Evolutionary conservation across 2,113 vertebrate genomes (phyloP).

Genomic region (Sylvilagus bachmani): DNA sequence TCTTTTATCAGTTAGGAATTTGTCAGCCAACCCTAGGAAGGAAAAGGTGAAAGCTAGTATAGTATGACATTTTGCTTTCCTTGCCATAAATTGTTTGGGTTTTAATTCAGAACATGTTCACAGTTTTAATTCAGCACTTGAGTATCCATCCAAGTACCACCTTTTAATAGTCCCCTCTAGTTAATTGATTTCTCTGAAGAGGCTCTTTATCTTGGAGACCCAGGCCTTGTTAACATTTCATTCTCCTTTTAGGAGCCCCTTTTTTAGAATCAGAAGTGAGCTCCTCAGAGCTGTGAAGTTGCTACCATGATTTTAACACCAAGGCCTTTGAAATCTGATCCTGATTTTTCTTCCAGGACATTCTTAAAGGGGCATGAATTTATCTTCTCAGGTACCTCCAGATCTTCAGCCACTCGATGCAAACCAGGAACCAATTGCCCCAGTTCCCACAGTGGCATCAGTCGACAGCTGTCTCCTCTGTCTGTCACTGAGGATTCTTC

Average conservation of each 20-base stretch:
- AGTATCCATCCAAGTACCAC: background rate
- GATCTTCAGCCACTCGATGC: slow-evolving; percentile 90
- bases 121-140: background rate
- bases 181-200: background rate
- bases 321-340: slow-evolving; percentile 68
- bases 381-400: slow-evolving; percentile 90
- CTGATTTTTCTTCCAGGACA: slow-evolving; percentile 63
- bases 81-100: background rate
- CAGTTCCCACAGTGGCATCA: slow-evolving; percentile 88
- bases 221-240: background rate
- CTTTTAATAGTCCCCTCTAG: slow-evolving; percentile 15
- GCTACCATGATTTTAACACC: slow-evolving; percentile 60
- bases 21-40: background rate
- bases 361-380: slow-evolving; percentile 83
- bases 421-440: slow-evolving; percentile 91
- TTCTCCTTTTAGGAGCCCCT: background rate
- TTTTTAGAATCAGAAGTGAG: slow-evolving; percentile 36
- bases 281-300: background rate
- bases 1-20: background rate
- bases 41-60: background rate
- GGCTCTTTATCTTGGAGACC: background rate
- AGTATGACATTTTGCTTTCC: background rate
- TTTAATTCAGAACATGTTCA: background rate
- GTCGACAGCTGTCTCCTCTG: slow-evolving; percentile 90
- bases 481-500: slow-evolving; percentile 90